Base-by-base conservation (phyloP, 2,888 invertebrate species). In the Mythimna loreyi region DNA sequence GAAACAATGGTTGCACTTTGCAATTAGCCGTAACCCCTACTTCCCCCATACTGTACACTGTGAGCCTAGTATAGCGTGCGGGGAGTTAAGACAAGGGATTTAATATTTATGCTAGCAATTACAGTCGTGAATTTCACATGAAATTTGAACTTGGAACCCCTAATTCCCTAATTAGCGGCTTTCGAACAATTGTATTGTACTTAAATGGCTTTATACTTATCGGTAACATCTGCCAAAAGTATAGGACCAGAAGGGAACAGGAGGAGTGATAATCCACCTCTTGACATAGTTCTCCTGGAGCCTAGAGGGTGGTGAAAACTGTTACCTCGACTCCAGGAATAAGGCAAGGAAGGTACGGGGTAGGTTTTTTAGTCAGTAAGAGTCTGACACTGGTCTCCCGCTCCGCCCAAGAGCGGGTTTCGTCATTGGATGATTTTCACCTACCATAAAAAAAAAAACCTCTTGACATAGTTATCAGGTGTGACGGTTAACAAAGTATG, bases 1-100 rank as follows among this genome's bases (percentile, higher is more conserved):
- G 67, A 78, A 89, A 93, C 93, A 93, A 93, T 92, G 90, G 86
- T 87, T 89, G 92, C 92, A 93, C 93, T 93, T 88, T 87, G 92
- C 92, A 92, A 93, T 93, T 93, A 93, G 90, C 93, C 87, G 81
- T 89, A 87, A 88, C 88, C 89, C 86, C 83, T 78, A 81, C 78
- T 82, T 78, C 75, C 81, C 75, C 78, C 70, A 78, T 70, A 64
- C 53, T 47, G 43, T 55, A 43, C 33, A 21, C 65, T 64, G 52
- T 64, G 50, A 57, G 53, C 11, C 36, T 25, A 30, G 23, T 33
- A 68, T 60, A 63, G 50, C 47, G 50, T 30, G 47, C 40, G 28
- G 6, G 53, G 52, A 47, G 58, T 52, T 66, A 70, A 74, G 77
- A 77, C 64, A 57, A 62, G 33, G 19, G 21, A 76, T 66, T 80